Conservation (phyloP, 2,113 vertebrate species). For the Hippocampus mohnikei region DNA sequence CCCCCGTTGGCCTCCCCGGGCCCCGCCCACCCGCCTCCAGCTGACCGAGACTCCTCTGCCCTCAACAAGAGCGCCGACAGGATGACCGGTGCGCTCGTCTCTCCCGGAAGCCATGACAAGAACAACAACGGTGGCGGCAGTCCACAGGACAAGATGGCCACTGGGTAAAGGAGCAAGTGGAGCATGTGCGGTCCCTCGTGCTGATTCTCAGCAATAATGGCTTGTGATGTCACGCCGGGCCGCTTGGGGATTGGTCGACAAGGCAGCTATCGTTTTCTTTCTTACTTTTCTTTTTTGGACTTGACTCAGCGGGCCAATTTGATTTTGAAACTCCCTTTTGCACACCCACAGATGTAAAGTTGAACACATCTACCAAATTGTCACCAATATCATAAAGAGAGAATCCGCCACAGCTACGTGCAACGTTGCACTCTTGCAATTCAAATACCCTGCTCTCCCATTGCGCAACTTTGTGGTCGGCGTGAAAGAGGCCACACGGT, state of each 20-base stretch:
- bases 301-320: not conserved
- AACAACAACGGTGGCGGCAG: conserved; percentile 50
- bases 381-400: not conserved
- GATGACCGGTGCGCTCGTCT: conserved; percentile 69
- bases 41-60: conserved; percentile 74
- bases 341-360: not conserved
- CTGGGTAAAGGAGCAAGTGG: conserved; percentile 39
- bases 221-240: conserved; percentile 28
- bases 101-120: conserved; percentile 58
- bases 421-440: no score
- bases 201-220: conserved; percentile 40
- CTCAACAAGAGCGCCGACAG: conserved; percentile 64
- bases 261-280: conserved; percentile 67
- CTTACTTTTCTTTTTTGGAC: conserved; percentile 7
- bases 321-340: not conserved
- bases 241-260: conserved; percentile 43
- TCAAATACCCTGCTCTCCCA: no score
- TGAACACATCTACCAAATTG: no score
- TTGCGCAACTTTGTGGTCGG: not conserved
- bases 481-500: not conserved
- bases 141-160: conserved; percentile 55
- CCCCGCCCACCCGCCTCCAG: conserved; percentile 48
- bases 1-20: conserved; percentile 67
- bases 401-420: not conserved
- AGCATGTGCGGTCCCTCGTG: conserved; percentile 2